These are phyloP conservation scores for Delia radicum DNA, from an alignment of 1,140 invertebrate genomes.

Conservation along the genomic window DNA sequence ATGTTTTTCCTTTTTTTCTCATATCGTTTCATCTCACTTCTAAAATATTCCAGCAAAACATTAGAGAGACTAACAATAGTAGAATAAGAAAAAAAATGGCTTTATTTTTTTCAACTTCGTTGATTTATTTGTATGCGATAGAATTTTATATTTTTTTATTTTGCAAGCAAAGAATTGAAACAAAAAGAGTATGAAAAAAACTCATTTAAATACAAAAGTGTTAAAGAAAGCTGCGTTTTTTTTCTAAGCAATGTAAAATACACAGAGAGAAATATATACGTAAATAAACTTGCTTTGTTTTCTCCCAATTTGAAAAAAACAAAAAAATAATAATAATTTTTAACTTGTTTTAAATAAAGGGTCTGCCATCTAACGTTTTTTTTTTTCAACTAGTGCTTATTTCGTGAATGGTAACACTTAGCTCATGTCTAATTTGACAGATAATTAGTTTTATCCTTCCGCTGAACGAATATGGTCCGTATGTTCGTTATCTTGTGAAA, in stretches of 20 bases:
- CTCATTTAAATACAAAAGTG: slow-evolving; percentile 12
- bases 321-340: too few species aligned
- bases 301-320: too few species aligned
- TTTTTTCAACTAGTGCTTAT: too few species aligned
- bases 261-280: neutral
- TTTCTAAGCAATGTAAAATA: neutral
- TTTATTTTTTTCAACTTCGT: slow-evolving; percentile 1
- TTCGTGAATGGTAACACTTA: too few species aligned
- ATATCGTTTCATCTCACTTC: neutral
- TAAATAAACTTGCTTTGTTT: too few species aligned
- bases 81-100: neutral
- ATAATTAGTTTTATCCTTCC: too few species aligned
- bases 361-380: too few species aligned
- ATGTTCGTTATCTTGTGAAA: too few species aligned
- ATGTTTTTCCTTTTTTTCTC: neutral
- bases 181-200: neutral
- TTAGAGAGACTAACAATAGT: neutral
- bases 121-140: neutral
- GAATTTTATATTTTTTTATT: neutral
- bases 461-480: too few species aligned
- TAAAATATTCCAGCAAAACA: neutral
- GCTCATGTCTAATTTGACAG: too few species aligned
- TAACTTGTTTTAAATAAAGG: too few species aligned
- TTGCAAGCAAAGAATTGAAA: too few species aligned
- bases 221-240: slow-evolving; percentile 7